Evolutionary conservation across 2,888 invertebrate species (phyloP).

Genomic region (Sinohyriopsis cumingii): DNA sequence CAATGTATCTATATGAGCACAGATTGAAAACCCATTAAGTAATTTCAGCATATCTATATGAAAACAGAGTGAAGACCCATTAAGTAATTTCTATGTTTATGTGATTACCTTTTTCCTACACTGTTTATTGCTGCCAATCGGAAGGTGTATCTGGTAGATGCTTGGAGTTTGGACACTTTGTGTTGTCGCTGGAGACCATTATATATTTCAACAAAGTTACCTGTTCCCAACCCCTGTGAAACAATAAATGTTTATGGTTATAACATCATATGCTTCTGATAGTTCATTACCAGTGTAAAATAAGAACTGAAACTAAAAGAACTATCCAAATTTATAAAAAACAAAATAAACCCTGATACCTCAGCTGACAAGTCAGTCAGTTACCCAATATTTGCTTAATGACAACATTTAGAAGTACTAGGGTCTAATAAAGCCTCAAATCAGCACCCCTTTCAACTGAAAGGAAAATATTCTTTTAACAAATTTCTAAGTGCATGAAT

Average conservation of each 20-base stretch:
- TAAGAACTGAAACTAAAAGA: background rate
- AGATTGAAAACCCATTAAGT: too few species aligned
- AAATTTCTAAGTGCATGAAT: too few species aligned
- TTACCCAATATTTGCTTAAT: too few species aligned
- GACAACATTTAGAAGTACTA: too few species aligned
- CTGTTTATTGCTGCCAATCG: slow-evolving; percentile 88
- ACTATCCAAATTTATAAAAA: background rate
- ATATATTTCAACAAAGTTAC: slow-evolving; percentile 82
- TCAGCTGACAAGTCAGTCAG: too few species aligned
- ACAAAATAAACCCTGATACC: background rate
- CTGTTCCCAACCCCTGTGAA: slow-evolving; percentile 70
- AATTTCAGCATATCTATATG: too few species aligned
- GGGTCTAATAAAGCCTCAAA: too few species aligned
- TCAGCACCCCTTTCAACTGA: too few species aligned
- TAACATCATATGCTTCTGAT: background rate
- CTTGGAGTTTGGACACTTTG: slow-evolving; percentile 82
- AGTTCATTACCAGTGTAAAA: background rate
- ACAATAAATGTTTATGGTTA: slow-evolving; percentile 1
- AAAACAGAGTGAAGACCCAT: too few species aligned
- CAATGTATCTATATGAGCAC: too few species aligned
- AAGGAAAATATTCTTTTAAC: too few species aligned
- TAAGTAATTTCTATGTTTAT: too few species aligned
- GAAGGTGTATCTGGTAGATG: slow-evolving; percentile 87
- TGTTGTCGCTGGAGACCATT: slow-evolving; percentile 84
- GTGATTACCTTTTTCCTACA: slow-evolving; percentile 78